A percentile compares a stretch with the other conserved stretches of the same genome.
Evolutionary conservation across 30 jellyfish, hydroid and myxozoan species (phyloP).

Genomic region (Morbakka virulenta): DNA sequence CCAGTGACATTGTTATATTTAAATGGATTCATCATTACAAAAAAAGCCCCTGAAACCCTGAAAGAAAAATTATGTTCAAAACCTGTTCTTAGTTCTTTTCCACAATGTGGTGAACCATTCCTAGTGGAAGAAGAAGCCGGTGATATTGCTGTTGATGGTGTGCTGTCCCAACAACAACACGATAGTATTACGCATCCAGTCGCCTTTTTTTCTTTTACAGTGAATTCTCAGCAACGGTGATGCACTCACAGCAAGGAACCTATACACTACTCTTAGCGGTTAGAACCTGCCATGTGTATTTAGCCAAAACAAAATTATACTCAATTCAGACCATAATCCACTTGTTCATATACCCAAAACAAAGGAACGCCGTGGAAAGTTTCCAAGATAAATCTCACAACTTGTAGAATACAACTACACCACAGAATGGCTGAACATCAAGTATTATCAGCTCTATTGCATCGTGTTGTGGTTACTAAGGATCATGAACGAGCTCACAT

Average conservation of each 20-base stretch:
- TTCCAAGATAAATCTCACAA: conserved; percentile 28
- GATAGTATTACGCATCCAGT: conserved; percentile 33
- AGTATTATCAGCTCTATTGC: conserved; percentile 39
- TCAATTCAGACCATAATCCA: conserved; percentile 49
- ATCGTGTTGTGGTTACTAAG: background rate
- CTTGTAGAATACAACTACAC: conserved; percentile 27
- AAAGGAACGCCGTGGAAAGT: conserved; percentile 44
- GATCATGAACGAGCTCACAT: background rate
- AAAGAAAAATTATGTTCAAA: background rate
- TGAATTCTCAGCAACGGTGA: conserved; percentile 19
- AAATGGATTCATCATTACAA: background rate
- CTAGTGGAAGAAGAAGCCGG: conserved; percentile 37
- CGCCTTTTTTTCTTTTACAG: conserved; percentile 35
- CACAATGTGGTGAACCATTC: conserved; percentile 27
- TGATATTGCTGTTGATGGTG: conserved; percentile 34
- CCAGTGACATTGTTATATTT: background rate
- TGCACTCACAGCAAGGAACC: conserved; percentile 33
- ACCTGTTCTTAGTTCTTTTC: background rate
- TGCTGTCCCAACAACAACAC: conserved; percentile 19
- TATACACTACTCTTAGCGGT: conserved; percentile 25
- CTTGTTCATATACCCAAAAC: conserved; percentile 4
- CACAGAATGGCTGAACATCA: conserved; percentile 35
- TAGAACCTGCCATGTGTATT: conserved; percentile 21
- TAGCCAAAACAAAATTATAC: conserved; percentile 25
- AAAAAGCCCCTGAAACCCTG: background rate